Conservation (phyloP, 2,797 vertebrate genomes). For the Myoxocephalus aenaeus region DNA sequence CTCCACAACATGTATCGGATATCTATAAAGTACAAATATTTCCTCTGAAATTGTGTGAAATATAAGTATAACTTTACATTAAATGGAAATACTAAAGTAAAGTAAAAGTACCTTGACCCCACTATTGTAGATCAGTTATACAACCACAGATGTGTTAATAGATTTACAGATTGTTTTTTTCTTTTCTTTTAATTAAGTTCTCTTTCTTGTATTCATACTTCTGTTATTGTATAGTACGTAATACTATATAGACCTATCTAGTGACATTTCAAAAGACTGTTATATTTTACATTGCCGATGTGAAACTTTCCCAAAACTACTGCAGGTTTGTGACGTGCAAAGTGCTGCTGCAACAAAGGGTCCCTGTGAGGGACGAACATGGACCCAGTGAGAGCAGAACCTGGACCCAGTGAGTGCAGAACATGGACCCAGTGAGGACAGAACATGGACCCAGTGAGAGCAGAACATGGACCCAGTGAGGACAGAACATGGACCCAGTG, state of each 20-base stretch:
- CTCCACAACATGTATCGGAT: not conserved
- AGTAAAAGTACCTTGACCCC: not conserved
- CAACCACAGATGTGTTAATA: not conserved
- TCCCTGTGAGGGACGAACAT: not conserved
- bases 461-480: too few species aligned
- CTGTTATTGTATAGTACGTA: too few species aligned
- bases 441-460: too few species aligned
- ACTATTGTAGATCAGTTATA: not conserved
- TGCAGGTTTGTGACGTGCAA: not conserved
- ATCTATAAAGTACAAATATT: not conserved
- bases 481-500: too few species aligned
- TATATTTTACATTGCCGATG: not conserved
- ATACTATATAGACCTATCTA: not conserved
- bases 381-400: not conserved
- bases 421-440: too few species aligned
- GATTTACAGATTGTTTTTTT: not conserved
- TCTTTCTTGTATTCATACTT: not conserved
- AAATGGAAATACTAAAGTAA: not conserved
- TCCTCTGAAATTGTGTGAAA: not conserved
- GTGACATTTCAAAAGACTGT: not conserved
- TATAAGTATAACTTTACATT: not conserved
- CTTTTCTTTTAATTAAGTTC: not conserved
- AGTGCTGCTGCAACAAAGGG: constrained; percentile 7
- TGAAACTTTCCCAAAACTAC: not conserved
- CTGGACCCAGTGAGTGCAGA: too few species aligned